Evolutionary conservation across 2,888 invertebrate species (phyloP).

Genomic region (Netelia virgata): DNA sequence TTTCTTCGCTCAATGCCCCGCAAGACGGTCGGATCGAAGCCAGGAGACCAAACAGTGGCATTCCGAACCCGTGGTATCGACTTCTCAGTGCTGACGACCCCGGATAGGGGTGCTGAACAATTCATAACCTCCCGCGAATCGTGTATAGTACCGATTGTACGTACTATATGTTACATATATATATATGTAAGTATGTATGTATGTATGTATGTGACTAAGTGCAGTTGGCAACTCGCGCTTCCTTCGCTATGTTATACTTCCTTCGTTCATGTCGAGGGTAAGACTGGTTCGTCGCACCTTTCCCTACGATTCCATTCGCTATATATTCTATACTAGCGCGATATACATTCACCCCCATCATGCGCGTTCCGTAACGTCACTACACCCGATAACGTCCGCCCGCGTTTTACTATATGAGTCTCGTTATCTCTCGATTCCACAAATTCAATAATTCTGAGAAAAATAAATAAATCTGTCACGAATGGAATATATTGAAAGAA

Average conservation of each 20-base stretch:
- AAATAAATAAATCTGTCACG: conserved; percentile 30
- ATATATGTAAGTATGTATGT: not conserved
- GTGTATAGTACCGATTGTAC: conserved; percentile 45
- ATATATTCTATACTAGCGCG: not conserved
- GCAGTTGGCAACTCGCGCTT: conserved; percentile 20
- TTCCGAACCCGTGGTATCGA: conserved; percentile 76
- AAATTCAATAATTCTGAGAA: conserved; percentile 29
- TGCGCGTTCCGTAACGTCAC: conserved; percentile 23
- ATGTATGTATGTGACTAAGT: not conserved
- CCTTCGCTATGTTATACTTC: not conserved
- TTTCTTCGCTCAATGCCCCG: conserved; percentile 30
- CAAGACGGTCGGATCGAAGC: conserved; percentile 68
- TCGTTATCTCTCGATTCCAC: conserved; percentile 13
- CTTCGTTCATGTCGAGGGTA: conserved; percentile 24
- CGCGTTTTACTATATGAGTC: not conserved
- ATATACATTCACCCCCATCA: conserved; percentile 12
- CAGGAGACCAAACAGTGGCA: conserved; percentile 75
- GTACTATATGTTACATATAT: not conserved
- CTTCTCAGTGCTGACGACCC: conserved; percentile 79
- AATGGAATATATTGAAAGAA: conserved; percentile 13
- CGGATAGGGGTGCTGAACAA: conserved; percentile 77
- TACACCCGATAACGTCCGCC: conserved; percentile 27
- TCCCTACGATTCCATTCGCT: not conserved
- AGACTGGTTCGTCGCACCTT: conserved; percentile 52
- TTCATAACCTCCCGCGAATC: conserved; percentile 73